A percentile compares a stretch with the other conserved stretches of the same genome.
Conservation (phyloP, 2,888 invertebrate genomes). For the Tholera decimalis region DNA sequence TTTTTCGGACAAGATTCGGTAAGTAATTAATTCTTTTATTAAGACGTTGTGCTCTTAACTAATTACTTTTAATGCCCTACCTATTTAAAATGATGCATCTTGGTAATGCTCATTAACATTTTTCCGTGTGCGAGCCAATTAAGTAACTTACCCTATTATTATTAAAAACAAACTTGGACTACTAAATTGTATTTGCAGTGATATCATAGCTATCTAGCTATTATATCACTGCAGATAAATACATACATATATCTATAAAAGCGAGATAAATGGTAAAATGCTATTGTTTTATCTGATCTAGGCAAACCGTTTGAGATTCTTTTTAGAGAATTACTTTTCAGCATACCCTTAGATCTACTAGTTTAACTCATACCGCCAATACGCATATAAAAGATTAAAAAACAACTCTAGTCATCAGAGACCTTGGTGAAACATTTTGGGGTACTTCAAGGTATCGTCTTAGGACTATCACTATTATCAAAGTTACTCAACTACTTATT, state of each 20-base stretch:
- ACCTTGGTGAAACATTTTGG: background rate
- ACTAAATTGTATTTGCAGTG: background rate
- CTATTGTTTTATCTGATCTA: background rate
- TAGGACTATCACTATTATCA: conserved; percentile 8
- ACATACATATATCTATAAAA: too few relatives aligned
- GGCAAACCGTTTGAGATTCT: background rate
- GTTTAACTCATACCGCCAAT: background rate
- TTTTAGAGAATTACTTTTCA: background rate
- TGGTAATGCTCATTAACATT: background rate
- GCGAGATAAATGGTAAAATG: background rate
- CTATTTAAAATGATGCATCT: background rate
- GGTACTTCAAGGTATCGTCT: conserved; percentile 5
- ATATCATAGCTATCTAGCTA: background rate
- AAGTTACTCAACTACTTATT: background rate
- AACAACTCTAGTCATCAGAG: background rate
- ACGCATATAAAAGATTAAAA: background rate
- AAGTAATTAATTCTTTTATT: background rate
- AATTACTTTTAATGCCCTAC: background rate
- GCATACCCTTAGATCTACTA: background rate
- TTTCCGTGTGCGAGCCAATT: background rate
- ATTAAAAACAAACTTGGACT: background rate
- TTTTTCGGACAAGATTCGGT: background rate
- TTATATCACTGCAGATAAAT: too few relatives aligned
- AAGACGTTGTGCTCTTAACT: background rate
- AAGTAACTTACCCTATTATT: background rate